phyloP scores from a whole-genome alignment of 2,113 vertebrate genomes.

The Gambusia affinis region DNA sequence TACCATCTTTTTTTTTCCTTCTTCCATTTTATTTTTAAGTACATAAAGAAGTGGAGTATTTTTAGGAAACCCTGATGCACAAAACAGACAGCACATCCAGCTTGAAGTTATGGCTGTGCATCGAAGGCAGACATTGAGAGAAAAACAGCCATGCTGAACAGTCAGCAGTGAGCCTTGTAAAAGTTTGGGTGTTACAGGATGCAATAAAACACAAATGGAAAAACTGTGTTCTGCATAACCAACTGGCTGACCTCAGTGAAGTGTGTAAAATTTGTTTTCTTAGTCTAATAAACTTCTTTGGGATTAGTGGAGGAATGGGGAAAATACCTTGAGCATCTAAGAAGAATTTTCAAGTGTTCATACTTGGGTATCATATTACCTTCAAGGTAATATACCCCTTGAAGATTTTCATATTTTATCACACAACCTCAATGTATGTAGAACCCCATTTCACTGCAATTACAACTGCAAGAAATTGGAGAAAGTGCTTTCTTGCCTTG shows the following conservation, averaged over 20 bases:
- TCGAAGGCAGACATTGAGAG: conserved; percentile 50
- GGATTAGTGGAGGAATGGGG: background rate
- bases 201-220: conserved; percentile 43
- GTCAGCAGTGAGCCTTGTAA: conserved; percentile 43
- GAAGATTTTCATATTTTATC: background rate
- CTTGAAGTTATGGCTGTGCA: conserved; percentile 15
- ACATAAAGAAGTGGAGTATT: conserved; percentile 35
- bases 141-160: conserved; percentile 55
- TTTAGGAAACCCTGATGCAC: conserved; percentile 60
- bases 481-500: background rate
- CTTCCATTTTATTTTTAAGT: conserved; percentile 43
- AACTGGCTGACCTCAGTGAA: conserved; percentile 29
- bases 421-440: background rate
- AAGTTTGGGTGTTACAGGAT: conserved; percentile 41
- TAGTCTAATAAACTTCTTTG: background rate
- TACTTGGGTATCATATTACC: background rate
- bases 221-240: conserved; percentile 3
- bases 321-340: background rate
- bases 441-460: background rate
- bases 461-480: background rate
- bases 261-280: conserved; percentile 1
- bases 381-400: too few species aligned
- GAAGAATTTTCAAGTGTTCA: background rate
- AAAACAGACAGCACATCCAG: conserved; percentile 61
- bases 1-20: background rate